These are phyloP conservation scores for Drosophila mulleri DNA, from an alignment of 2,888 invertebrate species.

Conservation along the genomic window DNA sequence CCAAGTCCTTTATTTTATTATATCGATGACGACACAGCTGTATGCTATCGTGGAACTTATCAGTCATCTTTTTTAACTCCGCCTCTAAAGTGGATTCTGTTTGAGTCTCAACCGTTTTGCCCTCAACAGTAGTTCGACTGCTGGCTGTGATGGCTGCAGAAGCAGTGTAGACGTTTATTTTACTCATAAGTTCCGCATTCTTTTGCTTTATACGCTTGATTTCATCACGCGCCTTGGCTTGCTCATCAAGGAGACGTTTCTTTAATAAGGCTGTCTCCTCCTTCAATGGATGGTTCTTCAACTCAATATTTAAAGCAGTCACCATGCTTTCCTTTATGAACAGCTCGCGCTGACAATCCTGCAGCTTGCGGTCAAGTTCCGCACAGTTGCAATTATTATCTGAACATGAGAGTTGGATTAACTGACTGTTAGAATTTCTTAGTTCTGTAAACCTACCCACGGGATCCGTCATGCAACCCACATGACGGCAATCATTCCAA, in stretches of 20 bases:
- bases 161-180: conserved; percentile 30
- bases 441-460: conserved; percentile 60
- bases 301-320: conserved; percentile 74
- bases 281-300: conserved; percentile 82
- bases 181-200: conserved; percentile 51
- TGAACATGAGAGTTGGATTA: conserved; percentile 24
- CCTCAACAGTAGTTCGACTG: neutral
- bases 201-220: conserved; percentile 74
- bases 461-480: conserved; percentile 81
- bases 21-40: conserved; percentile 77
- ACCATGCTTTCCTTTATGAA: conserved; percentile 81
- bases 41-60: conserved; percentile 75
- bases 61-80: conserved; percentile 54
- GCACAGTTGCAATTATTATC: conserved; percentile 74
- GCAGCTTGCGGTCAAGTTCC: conserved; percentile 75
- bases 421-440: neutral
- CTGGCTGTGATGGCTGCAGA: conserved; percentile 17
- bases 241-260: conserved; percentile 78
- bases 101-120: conserved; percentile 55
- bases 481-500: conserved; percentile 70
- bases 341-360: conserved; percentile 74
- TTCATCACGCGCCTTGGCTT: conserved; percentile 74
- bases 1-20: conserved; percentile 68
- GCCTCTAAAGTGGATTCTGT: conserved; percentile 66
- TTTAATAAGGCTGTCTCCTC: conserved; percentile 77